Base-by-base conservation (phyloP, 2,113 vertebrate species). In the Corydoras sp. region DNA sequence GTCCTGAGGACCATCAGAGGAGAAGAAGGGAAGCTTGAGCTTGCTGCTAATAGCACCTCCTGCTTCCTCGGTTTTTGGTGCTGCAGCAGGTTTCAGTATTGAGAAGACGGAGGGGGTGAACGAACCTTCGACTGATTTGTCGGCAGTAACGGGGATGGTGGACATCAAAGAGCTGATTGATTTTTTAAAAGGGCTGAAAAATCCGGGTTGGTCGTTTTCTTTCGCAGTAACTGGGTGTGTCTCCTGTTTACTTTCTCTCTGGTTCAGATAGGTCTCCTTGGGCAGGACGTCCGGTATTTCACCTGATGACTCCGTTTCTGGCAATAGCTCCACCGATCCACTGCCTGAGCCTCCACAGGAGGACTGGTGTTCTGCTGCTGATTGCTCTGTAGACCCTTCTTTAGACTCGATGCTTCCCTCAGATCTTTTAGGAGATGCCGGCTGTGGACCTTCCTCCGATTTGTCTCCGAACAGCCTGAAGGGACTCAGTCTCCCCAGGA, bases 161-260 rank as follows among this genome's bases (percentile, higher is more conserved):
- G 91, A 86, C 9, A 96, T 91, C 5, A 97, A 83, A 0, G 91
- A 92, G 68, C 92, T 94, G 10, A 95, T 80, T 62, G 93, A 96
- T 79, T 94, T 98, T 76, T 89, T 95, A 62, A 97, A 91, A 12
- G 94, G 94, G 62, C 91, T 93, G 69, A 97, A 92, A 70, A 96
- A 94, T 75, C 92, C 88, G 30, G 84, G 76, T 72, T 85, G 86
- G 43, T 89, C 78, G 64, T 77, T 29, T 76, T 24, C 74, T 51
- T 53, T 54, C 13, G 75, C 58, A 70, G 51, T 53, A 50, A 29
- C 5, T 63, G 71, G 24, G 24, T 63, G 58, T 24, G 18, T 66
- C 69, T 86, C 87, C 60, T 76, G 62, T 81, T 84, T 86, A 62
- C 78, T 62, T 64, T 87, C 88, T 74, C 75, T 62, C 29, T 53